Conservation (phyloP, 2,888 invertebrate species). For the Ectemnius continuus region DNA sequence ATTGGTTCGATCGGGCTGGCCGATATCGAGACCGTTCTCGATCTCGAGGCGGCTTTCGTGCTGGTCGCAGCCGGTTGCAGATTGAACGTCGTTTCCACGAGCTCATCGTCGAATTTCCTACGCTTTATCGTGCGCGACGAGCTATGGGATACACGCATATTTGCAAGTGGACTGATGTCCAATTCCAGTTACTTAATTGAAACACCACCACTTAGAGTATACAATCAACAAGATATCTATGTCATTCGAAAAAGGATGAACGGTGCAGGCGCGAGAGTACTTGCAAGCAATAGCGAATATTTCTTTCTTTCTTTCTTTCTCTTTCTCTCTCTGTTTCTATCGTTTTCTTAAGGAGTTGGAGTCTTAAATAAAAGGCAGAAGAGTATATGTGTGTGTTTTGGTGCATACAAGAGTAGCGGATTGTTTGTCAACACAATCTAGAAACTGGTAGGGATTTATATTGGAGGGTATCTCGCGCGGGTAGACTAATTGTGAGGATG, state of each 20-base stretch:
- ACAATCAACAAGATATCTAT: background rate
- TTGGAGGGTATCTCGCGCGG: background rate
- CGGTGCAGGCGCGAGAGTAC: too few species aligned
- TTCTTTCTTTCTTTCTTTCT: too few species aligned
- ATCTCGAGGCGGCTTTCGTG: slow-evolving; percentile 71
- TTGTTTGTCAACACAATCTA: slow-evolving; percentile 12
- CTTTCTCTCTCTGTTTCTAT: too few species aligned
- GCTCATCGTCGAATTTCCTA: slow-evolving; percentile 97
- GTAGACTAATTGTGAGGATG: slow-evolving; percentile 8
- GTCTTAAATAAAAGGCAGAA: background rate
- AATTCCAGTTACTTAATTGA: slow-evolving; percentile 1
- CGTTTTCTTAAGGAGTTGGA: background rate
- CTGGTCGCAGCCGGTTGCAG: slow-evolving; percentile 73
- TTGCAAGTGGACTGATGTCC: background rate
- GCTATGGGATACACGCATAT: slow-evolving; percentile 78
- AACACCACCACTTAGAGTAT: background rate
- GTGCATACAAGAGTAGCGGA: background rate
- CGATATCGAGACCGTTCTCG: slow-evolving; percentile 70
- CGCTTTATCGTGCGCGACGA: slow-evolving; percentile 97
- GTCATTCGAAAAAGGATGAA: too few species aligned
- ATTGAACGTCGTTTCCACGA: slow-evolving; percentile 85
- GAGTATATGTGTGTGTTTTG: too few species aligned
- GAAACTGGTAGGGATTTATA: background rate
- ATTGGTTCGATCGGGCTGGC: slow-evolving; percentile 68
- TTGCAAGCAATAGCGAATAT: background rate